Evolutionary conservation across 2,113 vertebrate species (phyloP).

Genomic region (Apteryx owenii): DNA sequence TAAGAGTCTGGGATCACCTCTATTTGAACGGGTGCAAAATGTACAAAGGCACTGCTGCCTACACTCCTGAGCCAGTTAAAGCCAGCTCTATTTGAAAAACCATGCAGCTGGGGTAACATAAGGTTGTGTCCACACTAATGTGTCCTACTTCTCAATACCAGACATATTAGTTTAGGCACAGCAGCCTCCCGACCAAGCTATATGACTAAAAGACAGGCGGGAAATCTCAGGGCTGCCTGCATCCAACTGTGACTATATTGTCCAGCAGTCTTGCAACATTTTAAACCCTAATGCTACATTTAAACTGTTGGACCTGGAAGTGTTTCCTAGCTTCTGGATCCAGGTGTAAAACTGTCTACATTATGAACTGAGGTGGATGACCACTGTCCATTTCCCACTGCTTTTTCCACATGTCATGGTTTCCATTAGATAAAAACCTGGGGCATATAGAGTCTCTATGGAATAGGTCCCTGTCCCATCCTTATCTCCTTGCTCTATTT

Average conservation of each 20-base stretch:
- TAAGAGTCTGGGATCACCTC: background rate
- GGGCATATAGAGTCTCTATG: background rate
- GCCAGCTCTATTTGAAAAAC: background rate
- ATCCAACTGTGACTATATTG: background rate
- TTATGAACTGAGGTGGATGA: background rate
- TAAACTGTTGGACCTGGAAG: background rate
- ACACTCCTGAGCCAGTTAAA: background rate
- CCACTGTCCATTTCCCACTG: rapidly evolving
- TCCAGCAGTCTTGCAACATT: background rate
- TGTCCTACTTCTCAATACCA: background rate
- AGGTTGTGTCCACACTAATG: background rate
- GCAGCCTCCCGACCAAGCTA: background rate
- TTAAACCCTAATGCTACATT: background rate
- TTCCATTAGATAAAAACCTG: background rate
- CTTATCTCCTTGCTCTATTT: background rate
- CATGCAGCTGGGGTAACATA: background rate
- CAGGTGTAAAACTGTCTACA: background rate
- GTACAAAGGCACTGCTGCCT: background rate
- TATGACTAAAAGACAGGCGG: background rate
- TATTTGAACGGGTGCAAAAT: background rate
- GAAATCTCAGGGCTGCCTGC: background rate
- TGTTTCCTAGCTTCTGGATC: background rate
- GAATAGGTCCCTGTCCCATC: background rate
- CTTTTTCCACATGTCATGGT: background rate
- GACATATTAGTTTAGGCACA: background rate